These are phyloP conservation scores for Clarias pachynema DNA, from an alignment of 2,797 vertebrate species.

Conservation along the genomic window DNA sequence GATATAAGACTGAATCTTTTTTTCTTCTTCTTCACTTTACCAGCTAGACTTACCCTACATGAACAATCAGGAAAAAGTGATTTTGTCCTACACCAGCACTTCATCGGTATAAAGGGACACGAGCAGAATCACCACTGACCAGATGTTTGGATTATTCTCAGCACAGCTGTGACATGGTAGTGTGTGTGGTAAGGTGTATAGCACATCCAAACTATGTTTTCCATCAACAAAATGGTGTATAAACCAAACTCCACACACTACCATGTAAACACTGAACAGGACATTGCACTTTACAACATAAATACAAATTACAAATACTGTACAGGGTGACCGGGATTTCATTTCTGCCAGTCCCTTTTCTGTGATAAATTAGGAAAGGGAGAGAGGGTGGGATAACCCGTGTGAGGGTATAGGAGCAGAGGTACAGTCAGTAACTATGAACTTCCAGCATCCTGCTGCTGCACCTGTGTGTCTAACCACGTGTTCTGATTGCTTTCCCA, in stretches of 20 bases:
- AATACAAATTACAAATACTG: no score
- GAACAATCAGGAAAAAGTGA: neutral
- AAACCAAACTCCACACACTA: neutral
- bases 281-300: neutral
- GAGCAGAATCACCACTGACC: neutral
- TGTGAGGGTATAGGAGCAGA: neutral
- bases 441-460: neutral
- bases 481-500: neutral
- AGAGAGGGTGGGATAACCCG: neutral
- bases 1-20: no score
- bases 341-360: neutral
- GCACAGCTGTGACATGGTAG: neutral
- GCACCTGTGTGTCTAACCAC: neutral
- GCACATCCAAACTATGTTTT: neutral
- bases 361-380: neutral
- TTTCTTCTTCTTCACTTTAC: neutral
- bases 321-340: neutral
- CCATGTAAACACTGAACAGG: neutral
- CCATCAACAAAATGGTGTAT: neutral
- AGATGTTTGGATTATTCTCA: neutral
- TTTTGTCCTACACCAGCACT: neutral
- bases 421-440: neutral
- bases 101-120: neutral
- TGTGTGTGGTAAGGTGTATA: neutral
- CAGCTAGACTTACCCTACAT: neutral